These are phyloP conservation scores for Gambusia yucatana DNA, from an alignment of 2,797 vertebrate species.

Conservation along the genomic window DNA sequence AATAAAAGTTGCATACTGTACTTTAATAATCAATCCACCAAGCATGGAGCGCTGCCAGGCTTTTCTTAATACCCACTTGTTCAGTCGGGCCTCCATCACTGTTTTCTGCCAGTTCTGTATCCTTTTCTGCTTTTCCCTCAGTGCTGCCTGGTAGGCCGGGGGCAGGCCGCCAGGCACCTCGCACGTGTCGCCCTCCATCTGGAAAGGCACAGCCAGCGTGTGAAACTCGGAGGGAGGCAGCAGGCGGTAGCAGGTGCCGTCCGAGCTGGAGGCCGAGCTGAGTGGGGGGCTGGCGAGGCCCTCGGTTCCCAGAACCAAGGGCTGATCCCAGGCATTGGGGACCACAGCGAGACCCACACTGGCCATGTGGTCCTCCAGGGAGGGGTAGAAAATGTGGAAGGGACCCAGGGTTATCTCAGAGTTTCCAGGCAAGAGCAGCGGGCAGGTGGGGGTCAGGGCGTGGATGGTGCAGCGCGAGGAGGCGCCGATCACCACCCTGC, in stretches of 20 bases:
- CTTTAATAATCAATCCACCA: background rate
- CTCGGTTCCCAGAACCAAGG: slow-evolving; percentile 86
- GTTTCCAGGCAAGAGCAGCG: slow-evolving; percentile 91
- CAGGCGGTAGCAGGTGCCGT: slow-evolving; percentile 81
- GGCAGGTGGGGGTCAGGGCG: slow-evolving; percentile 87
- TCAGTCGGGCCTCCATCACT: slow-evolving; percentile 88
- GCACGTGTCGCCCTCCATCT: slow-evolving; percentile 94
- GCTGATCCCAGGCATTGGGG: slow-evolving; percentile 91
- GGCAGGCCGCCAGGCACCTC: slow-evolving; percentile 93
- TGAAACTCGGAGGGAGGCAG: slow-evolving; percentile 87
- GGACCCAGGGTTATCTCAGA: slow-evolving; percentile 87
- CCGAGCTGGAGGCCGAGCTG: slow-evolving; percentile 30
- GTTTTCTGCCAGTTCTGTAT: slow-evolving; percentile 91
- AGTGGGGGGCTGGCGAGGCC: slow-evolving; percentile 33
- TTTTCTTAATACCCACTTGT: slow-evolving; percentile 83
- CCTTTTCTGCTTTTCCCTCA: slow-evolving; percentile 84
- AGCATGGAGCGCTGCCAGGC: background rate
- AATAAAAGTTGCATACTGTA: background rate
- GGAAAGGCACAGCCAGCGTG: slow-evolving; percentile 89
- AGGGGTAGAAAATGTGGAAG: slow-evolving; percentile 93
- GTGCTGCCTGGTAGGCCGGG: slow-evolving; percentile 80
- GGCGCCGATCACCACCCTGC: slow-evolving; percentile 83
- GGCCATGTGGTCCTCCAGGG: slow-evolving; percentile 97
- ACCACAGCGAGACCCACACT: slow-evolving; percentile 92
- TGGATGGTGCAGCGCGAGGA: slow-evolving; percentile 86